Conservation (phyloP, 2,888 invertebrate genomes). For the Chromoteleia sp. region DNA sequence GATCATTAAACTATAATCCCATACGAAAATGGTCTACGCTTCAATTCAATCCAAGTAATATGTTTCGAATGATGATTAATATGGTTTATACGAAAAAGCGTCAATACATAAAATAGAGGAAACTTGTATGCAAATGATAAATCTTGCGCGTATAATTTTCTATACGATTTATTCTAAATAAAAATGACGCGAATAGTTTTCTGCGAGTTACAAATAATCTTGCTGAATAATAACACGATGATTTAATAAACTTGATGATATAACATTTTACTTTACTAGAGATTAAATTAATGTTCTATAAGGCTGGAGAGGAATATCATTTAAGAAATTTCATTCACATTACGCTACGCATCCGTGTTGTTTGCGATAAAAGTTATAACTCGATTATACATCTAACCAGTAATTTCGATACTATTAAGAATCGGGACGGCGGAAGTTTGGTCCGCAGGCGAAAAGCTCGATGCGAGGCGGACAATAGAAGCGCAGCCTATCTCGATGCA, state of each 20-base stretch:
- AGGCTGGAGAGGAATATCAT: too few species aligned
- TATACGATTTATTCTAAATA: too few species aligned
- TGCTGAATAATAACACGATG: too few species aligned
- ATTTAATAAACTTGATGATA: too few species aligned
- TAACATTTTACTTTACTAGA: too few species aligned
- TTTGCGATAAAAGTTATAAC: constrained; percentile 82
- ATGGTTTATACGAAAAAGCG: constrained; percentile 18
- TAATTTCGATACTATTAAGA: constrained; percentile 83
- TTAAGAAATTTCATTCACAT: constrained; percentile 25
- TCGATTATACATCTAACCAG: constrained; percentile 83
- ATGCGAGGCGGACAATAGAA: constrained; percentile 76
- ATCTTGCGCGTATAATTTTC: too few species aligned
- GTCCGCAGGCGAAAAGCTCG: constrained; percentile 75
- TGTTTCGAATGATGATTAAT: constrained; percentile 40
- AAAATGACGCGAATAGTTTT: too few species aligned
- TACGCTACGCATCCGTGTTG: constrained; percentile 57
- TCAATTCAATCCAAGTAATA: constrained; percentile 28
- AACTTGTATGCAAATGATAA: too few species aligned
- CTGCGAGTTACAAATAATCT: too few species aligned
- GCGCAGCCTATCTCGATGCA: constrained; percentile 75
- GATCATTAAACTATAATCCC: constrained; percentile 61
- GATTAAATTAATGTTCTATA: too few species aligned
- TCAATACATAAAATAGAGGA: too few species aligned
- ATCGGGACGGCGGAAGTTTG: constrained; percentile 75
- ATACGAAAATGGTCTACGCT: constrained; percentile 38